Percentiles rank a stretch among this genome's conserved stretches.
phyloP scores from a whole-genome alignment of 2,113 vertebrate genomes.

The Zapornia atra region DNA sequence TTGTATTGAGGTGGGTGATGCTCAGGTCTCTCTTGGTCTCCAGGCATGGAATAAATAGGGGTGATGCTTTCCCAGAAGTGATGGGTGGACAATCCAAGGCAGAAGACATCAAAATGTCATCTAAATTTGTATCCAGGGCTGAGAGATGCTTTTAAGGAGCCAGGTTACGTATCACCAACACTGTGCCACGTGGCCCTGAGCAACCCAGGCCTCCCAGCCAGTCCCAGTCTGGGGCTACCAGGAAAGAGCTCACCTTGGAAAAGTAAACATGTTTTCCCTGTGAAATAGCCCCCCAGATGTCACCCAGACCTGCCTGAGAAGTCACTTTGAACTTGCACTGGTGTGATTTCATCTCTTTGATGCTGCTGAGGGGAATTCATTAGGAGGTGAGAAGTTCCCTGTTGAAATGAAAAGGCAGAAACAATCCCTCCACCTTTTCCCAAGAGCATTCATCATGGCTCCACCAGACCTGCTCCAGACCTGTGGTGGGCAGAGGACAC shows the following conservation, averaged over 20 bases:
- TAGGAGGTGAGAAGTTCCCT: neutral
- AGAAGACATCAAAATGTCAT: neutral
- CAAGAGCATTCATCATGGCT: neutral
- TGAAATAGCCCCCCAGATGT: neutral
- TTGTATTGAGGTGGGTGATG: neutral
- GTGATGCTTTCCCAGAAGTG: neutral
- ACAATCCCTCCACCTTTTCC: neutral
- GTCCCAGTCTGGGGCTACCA: too few relatives aligned
- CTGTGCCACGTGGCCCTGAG: neutral
- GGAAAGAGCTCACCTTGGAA: neutral
- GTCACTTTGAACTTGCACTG: neutral
- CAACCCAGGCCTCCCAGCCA: neutral
- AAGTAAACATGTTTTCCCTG: neutral
- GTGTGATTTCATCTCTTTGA: neutral
- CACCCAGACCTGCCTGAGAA: neutral
- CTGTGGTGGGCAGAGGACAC: neutral
- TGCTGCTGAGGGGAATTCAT: neutral
- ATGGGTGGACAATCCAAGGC: neutral
- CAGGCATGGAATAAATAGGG: neutral
- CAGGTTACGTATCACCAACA: accelerated
- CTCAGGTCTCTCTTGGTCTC: neutral
- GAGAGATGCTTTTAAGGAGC: neutral
- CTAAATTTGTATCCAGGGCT: neutral
- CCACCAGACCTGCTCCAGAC: neutral
- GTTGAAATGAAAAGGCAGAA: neutral